Percentiles rank a stretch among this genome's conserved stretches.
Conservation (phyloP, 2,113 vertebrate species). For the Plotosus lineatus region DNA sequence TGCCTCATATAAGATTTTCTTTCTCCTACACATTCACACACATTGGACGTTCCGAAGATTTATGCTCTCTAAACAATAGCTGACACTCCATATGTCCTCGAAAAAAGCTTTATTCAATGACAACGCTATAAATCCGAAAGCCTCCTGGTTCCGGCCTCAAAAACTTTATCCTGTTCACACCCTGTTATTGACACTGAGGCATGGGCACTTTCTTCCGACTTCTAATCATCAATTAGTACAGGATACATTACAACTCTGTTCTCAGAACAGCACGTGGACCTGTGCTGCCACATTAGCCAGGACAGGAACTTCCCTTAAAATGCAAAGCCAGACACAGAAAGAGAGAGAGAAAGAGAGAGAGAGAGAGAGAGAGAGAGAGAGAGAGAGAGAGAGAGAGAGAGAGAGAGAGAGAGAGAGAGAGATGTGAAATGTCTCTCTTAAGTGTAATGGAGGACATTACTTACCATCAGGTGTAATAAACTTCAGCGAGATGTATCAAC, state of each 20-base stretch:
- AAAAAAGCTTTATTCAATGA: conserved; percentile 35
- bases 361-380: neutral
- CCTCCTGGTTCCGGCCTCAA: conserved; percentile 21
- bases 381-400: conserved; percentile 2
- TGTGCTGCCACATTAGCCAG: conserved; percentile 15
- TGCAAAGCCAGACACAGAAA: too few relatives aligned
- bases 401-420: neutral
- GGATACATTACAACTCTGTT: conserved; percentile 18
- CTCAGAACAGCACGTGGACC: conserved; percentile 7
- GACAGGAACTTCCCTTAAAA: conserved; percentile 21
- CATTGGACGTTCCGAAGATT: conserved; percentile 25
- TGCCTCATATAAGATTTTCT: conserved; percentile 27
- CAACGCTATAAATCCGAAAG: conserved; percentile 30
- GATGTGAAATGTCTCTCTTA: conserved; percentile 41
- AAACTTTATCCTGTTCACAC: conserved; percentile 31
- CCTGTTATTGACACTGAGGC: conserved; percentile 2
- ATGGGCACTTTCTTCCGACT: conserved; percentile 19
- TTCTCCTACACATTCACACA: conserved; percentile 22
- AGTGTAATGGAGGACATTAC: conserved; percentile 50
- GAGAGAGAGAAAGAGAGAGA: neutral
- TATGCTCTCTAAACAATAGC: conserved; percentile 49
- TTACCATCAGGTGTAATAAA: conserved; percentile 50
- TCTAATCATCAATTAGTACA: conserved; percentile 21
- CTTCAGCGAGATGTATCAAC: conserved; percentile 41
- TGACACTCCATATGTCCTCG: conserved; percentile 44